These are phyloP conservation scores for Harpalus rufipes DNA, from an alignment of 2,888 invertebrate species.

Conservation along the genomic window DNA sequence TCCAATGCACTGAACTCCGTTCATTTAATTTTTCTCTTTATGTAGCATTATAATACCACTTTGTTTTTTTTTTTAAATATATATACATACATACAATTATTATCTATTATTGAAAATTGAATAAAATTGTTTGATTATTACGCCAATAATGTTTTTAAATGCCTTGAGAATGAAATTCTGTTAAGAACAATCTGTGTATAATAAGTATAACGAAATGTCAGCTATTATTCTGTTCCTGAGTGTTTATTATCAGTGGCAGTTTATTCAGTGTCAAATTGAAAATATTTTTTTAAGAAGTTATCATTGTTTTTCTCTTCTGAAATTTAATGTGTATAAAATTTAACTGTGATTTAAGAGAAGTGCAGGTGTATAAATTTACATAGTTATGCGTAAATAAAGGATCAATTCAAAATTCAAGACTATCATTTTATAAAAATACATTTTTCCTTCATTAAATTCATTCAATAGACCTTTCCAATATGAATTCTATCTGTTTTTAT, in stretches of 20 bases:
- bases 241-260: constrained; percentile 58
- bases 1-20: constrained; percentile 23
- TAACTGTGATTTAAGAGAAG: constrained; percentile 63
- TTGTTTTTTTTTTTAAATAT: constrained; percentile 53
- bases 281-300: constrained; percentile 50
- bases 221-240: constrained; percentile 41
- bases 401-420: constrained; percentile 54
- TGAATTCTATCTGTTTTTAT: no score
- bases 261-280: constrained; percentile 50
- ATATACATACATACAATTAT: constrained; percentile 41
- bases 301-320: constrained; percentile 61
- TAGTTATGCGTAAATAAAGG: constrained; percentile 65
- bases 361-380: constrained; percentile 64
- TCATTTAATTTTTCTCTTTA: constrained; percentile 18
- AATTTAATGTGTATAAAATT: constrained; percentile 63
- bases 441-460: constrained; percentile 2
- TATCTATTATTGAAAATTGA: constrained; percentile 63
- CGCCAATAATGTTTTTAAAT: constrained; percentile 58
- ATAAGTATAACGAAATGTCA: constrained; percentile 52
- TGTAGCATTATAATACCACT: constrained; percentile 48
- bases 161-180: constrained; percentile 50
- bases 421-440: background rate
- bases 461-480: background rate
- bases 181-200: constrained; percentile 46
- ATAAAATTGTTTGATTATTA: constrained; percentile 65